Percentiles rank a stretch among this genome's conserved stretches.
Evolutionary conservation across 2,797 vertebrate genomes (phyloP).

Genomic region (Perodicticus potto): DNA sequence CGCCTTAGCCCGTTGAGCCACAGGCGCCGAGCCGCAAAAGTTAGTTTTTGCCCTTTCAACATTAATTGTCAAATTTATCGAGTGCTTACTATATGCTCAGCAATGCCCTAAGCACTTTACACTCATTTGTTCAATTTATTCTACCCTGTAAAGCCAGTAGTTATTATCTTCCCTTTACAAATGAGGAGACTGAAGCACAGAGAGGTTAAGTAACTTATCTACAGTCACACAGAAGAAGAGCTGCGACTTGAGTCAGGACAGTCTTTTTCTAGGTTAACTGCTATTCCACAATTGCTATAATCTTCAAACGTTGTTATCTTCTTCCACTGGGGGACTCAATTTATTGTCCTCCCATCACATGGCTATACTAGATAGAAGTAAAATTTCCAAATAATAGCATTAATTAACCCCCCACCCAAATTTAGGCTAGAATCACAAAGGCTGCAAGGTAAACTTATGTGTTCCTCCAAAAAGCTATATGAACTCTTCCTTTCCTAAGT

Average conservation of each 20-base stretch:
- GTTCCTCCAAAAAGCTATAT: neutral
- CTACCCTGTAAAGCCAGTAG: neutral
- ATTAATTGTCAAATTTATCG: neutral
- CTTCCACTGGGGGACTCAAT: neutral
- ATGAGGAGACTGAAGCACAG: neutral
- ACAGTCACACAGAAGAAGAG: neutral
- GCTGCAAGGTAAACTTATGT: neutral
- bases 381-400: neutral
- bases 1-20: too few species aligned
- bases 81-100: neutral
- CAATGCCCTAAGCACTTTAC: neutral
- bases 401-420: neutral
- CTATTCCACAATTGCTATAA: neutral
- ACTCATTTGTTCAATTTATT: neutral
- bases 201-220: neutral
- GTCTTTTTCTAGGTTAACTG: neutral
- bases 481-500: neutral
- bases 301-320: neutral
- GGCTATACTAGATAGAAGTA: neutral
- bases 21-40: too few species aligned
- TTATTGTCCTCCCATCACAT: neutral
- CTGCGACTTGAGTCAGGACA: neutral
- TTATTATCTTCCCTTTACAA: neutral
- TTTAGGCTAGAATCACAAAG: neutral
- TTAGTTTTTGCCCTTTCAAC: neutral